Evolutionary conservation across 2,888 invertebrate species (phyloP).

Genomic region (Aethes cnicana): DNA sequence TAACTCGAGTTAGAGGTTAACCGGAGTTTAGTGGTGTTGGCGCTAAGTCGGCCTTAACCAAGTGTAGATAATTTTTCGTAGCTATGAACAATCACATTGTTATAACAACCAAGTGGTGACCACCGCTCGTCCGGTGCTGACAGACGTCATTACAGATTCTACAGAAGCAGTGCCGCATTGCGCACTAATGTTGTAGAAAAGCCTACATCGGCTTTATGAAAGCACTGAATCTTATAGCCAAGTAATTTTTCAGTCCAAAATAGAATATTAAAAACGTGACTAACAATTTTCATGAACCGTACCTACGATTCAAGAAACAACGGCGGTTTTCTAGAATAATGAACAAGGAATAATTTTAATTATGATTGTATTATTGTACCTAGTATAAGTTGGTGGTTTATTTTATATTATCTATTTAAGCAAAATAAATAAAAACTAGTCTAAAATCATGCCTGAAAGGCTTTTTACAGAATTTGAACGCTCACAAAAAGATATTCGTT

Average conservation of each 20-base stretch:
- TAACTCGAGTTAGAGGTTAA: too few relatives aligned
- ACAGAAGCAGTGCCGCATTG: slow-evolving; percentile 23
- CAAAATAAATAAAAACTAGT: too few relatives aligned
- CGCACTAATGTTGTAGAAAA: slow-evolving; percentile 19
- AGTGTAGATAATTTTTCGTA: too few relatives aligned
- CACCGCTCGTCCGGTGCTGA: background rate
- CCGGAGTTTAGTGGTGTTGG: too few relatives aligned
- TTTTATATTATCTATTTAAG: too few relatives aligned
- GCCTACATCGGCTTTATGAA: slow-evolving; percentile 10
- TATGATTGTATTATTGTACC: too few relatives aligned
- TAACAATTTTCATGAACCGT: background rate
- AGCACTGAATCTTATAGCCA: slow-evolving; percentile 2
- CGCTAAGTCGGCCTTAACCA: too few relatives aligned
- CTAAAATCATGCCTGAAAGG: too few relatives aligned
- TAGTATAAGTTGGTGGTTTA: too few relatives aligned
- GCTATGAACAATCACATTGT: too few relatives aligned
- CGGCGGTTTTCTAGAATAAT: background rate
- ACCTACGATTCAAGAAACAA: background rate
- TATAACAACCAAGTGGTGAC: background rate
- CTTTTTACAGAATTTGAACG: too few relatives aligned
- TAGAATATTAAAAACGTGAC: slow-evolving; percentile 17
- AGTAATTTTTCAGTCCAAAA: slow-evolving; percentile 1
- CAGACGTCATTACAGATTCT: slow-evolving; percentile 5
- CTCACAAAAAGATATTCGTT: too few relatives aligned
- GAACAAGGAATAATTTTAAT: background rate